Percentiles rank a stretch among this genome's conserved stretches.
Conservation (phyloP, 2,797 vertebrate genomes). For the Megalops cyprinoides region DNA sequence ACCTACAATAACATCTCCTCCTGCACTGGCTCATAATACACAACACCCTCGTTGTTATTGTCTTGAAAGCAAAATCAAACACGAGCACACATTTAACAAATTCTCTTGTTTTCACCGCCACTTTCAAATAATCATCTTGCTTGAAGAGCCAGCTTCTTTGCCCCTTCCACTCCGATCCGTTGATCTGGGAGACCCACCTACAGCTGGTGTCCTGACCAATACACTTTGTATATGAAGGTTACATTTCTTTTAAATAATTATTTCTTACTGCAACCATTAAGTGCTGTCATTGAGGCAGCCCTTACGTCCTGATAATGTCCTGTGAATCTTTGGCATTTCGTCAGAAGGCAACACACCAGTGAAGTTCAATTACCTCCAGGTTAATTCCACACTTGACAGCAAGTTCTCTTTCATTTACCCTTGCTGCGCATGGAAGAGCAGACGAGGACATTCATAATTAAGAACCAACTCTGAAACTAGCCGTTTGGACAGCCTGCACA, state of each 20-base stretch:
- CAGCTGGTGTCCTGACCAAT: not conserved
- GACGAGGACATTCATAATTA: constrained; percentile 22
- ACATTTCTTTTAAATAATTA: not conserved
- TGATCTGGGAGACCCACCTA: not conserved
- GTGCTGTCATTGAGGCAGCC: not conserved
- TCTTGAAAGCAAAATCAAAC: not conserved
- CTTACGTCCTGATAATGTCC: not conserved
- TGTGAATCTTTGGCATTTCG: not conserved
- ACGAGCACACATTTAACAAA: too few species aligned
- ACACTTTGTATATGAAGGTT: too few species aligned
- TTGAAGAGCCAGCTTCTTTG: not conserved
- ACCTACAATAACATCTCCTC: not conserved
- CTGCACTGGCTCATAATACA: not conserved
- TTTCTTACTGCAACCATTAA: not conserved
- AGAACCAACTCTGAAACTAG: constrained; percentile 18
- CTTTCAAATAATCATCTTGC: not conserved
- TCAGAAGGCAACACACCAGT: constrained; percentile 9
- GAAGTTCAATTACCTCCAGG: constrained; percentile 1
- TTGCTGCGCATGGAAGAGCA: constrained; percentile 13
- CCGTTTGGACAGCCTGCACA: not conserved
- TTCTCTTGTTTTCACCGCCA: not conserved
- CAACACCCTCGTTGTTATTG: not conserved
- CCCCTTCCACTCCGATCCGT: not conserved
- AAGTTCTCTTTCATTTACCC: constrained; percentile 7
- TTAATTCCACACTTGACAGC: constrained; percentile 4